Base-by-base conservation (phyloP, 2,888 invertebrate species). In the Halocaridina rubra region DNA sequence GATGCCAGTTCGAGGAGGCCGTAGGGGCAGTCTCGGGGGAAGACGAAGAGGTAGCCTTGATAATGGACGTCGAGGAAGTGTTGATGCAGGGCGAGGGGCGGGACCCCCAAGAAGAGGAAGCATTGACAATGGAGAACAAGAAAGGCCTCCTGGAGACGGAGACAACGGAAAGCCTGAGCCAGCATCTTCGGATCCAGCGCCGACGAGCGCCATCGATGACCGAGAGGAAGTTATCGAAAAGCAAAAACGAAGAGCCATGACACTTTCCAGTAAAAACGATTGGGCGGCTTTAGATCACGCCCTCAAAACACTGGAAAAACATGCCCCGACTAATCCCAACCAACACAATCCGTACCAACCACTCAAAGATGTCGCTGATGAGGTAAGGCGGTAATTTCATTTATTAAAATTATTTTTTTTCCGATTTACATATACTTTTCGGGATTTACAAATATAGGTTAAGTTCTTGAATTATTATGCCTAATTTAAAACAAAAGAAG, bases 231-330 rank as follows among this genome's bases (percentile, higher is more conserved):
- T 64, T 19, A 80, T 86, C 13, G 77, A 84, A 32, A 71, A 71
- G 22, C 86, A 86, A 33, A 53, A 69, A 22, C 53, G 32, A 7
- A 32, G 84, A n/a, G 76, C 84, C 8, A 22, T 86, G 61, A 61
- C 82, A 4, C 78, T 86, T 5, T 69, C 76, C 8, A 24, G 76
- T 16, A 86, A 86, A 57, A 84, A 84, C 1, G 86, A 86, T 53
- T 86, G 86, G 86, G 80, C 86, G 3, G 86, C 86, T 30, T 46
- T 86, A 1, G 86, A 86, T 32, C 86, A 86, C 67, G 86, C 86
- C 74, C 75, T 86, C 33, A 86, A 84, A 46, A 39, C 74, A n/a
- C 69, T 86, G 69, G 84, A 81, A 46, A 59, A 59, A 30, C 77
- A 82, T n/a, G 74, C 77, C 22, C 77, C 78, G 2, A 61, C 71